Percentiles rank a stretch among this genome's conserved stretches.
These are phyloP conservation scores for Diadegma fenestrale DNA, from an alignment of 2,888 invertebrate species.

Conservation along the genomic window DNA sequence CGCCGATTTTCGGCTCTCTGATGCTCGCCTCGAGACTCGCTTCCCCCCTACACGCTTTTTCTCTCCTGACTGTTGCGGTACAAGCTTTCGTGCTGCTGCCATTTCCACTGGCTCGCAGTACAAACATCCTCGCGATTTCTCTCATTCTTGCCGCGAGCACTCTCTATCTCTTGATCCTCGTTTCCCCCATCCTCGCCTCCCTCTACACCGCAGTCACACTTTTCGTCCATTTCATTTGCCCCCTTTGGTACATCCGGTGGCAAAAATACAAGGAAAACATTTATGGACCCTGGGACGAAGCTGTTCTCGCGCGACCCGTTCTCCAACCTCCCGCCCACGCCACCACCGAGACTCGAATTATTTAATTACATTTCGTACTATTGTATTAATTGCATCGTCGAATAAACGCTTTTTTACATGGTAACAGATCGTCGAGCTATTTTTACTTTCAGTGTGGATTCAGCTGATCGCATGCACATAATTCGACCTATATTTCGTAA, in stretches of 20 bases:
- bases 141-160: conserved; percentile 86
- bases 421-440: neutral
- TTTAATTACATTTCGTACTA: neutral
- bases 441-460: too few relatives aligned
- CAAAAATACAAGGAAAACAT: conserved; percentile 95
- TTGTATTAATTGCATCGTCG: neutral
- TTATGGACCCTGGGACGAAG: conserved; percentile 99
- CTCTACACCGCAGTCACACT: conserved; percentile 88
- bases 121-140: conserved; percentile 87
- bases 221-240: conserved; percentile 91
- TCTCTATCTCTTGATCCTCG: conserved; percentile 85
- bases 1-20: conserved; percentile 97
- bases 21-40: conserved; percentile 97
- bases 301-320: conserved; percentile 85
- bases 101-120: conserved; percentile 89
- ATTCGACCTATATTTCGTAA: too few relatives aligned
- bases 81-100: conserved; percentile 96
- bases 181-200: conserved; percentile 87
- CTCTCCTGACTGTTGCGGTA: conserved; percentile 95
- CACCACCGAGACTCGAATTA: neutral
- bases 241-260: conserved; percentile 90
- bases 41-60: conserved; percentile 94
- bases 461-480: too few relatives aligned
- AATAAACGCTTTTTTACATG: neutral
- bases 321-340: neutral